Conservation (phyloP, 2,888 invertebrate genomes). For the Axea sp. region DNA sequence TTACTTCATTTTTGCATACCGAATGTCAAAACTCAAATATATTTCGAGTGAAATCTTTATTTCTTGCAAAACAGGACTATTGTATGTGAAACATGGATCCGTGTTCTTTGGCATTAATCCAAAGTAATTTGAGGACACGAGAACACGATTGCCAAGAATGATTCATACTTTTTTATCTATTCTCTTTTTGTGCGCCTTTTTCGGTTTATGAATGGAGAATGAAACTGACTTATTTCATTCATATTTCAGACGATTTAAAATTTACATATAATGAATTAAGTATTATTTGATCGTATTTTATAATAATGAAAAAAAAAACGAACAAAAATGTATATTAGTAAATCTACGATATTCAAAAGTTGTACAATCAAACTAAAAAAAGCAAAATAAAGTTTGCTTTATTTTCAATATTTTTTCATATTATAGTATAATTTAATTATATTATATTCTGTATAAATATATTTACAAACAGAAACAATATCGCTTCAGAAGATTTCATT, state of each 20-base stretch:
- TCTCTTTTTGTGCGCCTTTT: conserved; percentile 13
- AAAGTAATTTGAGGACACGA: conserved; percentile 47
- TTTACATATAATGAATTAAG: conserved; percentile 17
- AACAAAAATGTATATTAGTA: no score
- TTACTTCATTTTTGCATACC: conserved; percentile 28
- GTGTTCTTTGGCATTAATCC: conserved; percentile 49
- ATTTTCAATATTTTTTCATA: no score
- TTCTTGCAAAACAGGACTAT: conserved; percentile 14
- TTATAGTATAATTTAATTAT: no score
- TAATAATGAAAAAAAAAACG: no score
- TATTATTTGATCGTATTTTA: background rate
- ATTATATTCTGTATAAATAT: no score
- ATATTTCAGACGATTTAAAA: conserved; percentile 16
- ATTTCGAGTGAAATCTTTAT: conserved; percentile 36
- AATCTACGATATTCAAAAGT: no score
- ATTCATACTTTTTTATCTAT: conserved; percentile 26
- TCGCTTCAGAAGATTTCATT: no score
- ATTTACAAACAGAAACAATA: no score
- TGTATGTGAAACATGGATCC: conserved; percentile 35
- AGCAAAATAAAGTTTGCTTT: no score
- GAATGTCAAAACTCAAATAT: conserved; percentile 37
- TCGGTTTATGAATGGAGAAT: conserved; percentile 35
- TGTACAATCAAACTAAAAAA: no score
- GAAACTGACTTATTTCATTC: conserved; percentile 41
- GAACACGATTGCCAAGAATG: conserved; percentile 49